Evolutionary conservation across 37 sponge, comb jelly and placozoan species (phyloP), one percentile per base, ranked within the genome.

Genomic region (Geodia barretti): DNA sequence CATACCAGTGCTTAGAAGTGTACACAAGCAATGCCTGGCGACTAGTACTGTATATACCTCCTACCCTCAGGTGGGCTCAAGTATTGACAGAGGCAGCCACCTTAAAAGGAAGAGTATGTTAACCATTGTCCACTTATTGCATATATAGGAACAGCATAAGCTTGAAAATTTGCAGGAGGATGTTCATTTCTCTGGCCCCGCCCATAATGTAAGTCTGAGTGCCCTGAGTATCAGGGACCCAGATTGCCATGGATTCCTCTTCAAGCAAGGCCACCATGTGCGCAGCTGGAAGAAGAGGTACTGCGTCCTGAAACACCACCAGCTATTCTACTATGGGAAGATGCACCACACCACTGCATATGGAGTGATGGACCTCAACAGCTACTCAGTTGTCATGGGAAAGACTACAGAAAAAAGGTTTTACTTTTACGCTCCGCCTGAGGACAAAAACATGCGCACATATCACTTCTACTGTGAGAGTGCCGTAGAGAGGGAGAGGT

Each of bases 401-500:
- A 79, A 68, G 47, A 26, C 29, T 7, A 70, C 65, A 54, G 70
- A 66, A 24, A 77, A 67, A 38, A 80, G 74, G 26, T 73, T 37
- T 39, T 81, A 65, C 68, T 87, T 87, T 33, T 33, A 60, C 31
- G 88, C 88, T 26, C 43, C 41, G 9, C 82, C 88, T 1, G 68
- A 81, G 2, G 0, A 11, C 5, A 34, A 31, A 3, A 21, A 73
- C 5, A 62, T 66, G 88, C 72, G 73, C 38, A 39, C 33, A 20
- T 81, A 47, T 38, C 30, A 73, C 34, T 87, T 87, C 62, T 87
- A 81, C 41, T 74, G 66, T 23, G 80, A 79, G 25, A 65, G 59
- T 20, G 88, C 81, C 42, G 60, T 38, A 11, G 88, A 87, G n/a
- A 79, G 77, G 72, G 71, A 74, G 28, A 80, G 88, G 88, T 87